Base-by-base conservation (phyloP, 2,797 vertebrate species). In the Ceryle rudis region DNA sequence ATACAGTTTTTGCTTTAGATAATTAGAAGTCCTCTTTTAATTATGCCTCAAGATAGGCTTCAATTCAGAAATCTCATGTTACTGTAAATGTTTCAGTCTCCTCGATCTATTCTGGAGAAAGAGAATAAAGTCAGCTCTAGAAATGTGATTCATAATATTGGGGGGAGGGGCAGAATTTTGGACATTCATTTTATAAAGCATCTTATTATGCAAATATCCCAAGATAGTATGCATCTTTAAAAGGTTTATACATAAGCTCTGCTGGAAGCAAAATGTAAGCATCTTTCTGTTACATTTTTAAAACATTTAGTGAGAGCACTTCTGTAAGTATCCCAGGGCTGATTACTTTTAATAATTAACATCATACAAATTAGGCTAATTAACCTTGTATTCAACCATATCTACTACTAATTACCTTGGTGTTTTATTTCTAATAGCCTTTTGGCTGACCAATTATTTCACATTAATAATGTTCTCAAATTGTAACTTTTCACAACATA, bases 321-420 rank as follows among this genome's bases (percentile, higher is more conserved):
- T 94, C 82, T 86, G 33, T 88, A 92, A 89, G 79, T 92, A 71
- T 94, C 93, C 83, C 67, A 78, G 33, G 75, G 90, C 77, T 94
- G 94, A 97, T 88, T 93, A 88, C 49, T 94, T 97, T 97, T 83
- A 96, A 96, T 96, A 95, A 95, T 94, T 96, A 97, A 85, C 60
- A 61, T 77, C 31, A 74, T 86, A 92, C 46, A 88, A 93, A 96
- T 89, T 28, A 91, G 72, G 86, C 62, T 94, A 95, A 97, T 96
- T 97, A 97, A 95, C 85, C 69, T 95, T 93, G 89, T 91, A 84
- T 92, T 96, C 55, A 54, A 87, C 44, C 85, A 81, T 81, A 95
- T 74, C 81, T 89, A 67, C 52, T 85, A 64, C 55, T 92, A 87
- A 96, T 93, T 92, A 86, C 87, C 49, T 81, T 81, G 55, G 86